These are phyloP conservation scores for Rhinogobius similis DNA, from an alignment of 2,113 vertebrate species.

Conservation along the genomic window DNA sequence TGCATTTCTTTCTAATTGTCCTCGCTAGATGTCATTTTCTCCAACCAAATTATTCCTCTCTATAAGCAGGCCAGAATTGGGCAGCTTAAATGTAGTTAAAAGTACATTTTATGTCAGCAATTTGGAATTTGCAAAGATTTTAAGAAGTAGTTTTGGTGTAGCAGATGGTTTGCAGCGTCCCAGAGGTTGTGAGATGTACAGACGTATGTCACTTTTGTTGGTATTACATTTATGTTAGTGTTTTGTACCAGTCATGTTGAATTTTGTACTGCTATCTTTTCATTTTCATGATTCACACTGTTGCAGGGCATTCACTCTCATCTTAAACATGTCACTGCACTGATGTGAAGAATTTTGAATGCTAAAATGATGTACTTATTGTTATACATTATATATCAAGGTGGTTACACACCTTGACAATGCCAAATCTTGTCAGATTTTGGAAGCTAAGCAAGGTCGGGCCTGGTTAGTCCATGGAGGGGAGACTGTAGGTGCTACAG, in stretches of 20 bases:
- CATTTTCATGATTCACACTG: too few species aligned
- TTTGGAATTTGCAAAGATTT: background rate
- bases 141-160: background rate
- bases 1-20: constrained; percentile 3
- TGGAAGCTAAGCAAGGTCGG: too few species aligned
- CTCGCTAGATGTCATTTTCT: background rate
- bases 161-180: background rate
- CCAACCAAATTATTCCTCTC: background rate
- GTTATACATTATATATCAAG: too few species aligned
- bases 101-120: background rate
- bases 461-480: too few species aligned
- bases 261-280: background rate
- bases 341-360: too few species aligned
- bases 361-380: too few species aligned
- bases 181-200: background rate
- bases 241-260: background rate
- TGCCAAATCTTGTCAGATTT: too few species aligned
- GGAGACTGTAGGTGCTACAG: too few species aligned
- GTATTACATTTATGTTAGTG: background rate
- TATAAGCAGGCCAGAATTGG: background rate
- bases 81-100: background rate
- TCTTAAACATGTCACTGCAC: too few species aligned
- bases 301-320: too few species aligned
- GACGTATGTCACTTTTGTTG: background rate
- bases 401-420: too few species aligned